Base-by-base conservation (phyloP, 2,113 vertebrate genomes). In the Puma concolor region DNA sequence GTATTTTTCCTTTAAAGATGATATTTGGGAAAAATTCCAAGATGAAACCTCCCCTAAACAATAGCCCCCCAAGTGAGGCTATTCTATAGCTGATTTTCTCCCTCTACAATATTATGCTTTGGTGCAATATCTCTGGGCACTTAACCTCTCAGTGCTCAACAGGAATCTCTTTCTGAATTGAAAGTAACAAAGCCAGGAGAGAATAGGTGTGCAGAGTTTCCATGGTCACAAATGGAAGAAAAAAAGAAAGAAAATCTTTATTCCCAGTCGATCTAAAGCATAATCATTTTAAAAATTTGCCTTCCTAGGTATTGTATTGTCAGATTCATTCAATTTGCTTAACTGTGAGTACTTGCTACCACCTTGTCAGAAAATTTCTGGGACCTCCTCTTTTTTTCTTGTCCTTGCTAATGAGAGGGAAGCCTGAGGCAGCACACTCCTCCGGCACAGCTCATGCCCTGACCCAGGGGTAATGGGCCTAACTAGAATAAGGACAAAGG, bases 151-250 rank as follows among this genome's bases (percentile, higher is more conserved):
- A 44, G 92, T 96, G 88, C 88, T 97, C 93, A 97, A 86, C 25
- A 92, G 96, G 81, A 93, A 84, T 96, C 79, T 93, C 77, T 96
- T 94, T 91, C 84, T 97, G 97, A 95, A 95, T 90, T 38, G 88
- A 94, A 38, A 95, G 23, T 80, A 94, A 96, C 94, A 97, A 91
- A 96, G 50, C 87, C 93, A 94, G 48, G 31, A 96, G 95, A 79
- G 93, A 92, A 98, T 95, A 98, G 96, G 90, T 97, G 89, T 97
- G 96, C 77, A 97, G 91, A 95, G 91, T 77, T 54, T 96, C 93
- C 86, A 80, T 76, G 67, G 50, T 67, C 67, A 96, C 91, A 97
- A 93, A 36, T 83, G 71, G 74, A 71, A n/a, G 36, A 52, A 81
- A 27, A 25, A 19, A 77, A 16, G 25, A 25, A 82, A 67, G 69